phyloP scores from a whole-genome alignment of 1,140 invertebrate genomes.

The Zaprionus ornatus region DNA sequence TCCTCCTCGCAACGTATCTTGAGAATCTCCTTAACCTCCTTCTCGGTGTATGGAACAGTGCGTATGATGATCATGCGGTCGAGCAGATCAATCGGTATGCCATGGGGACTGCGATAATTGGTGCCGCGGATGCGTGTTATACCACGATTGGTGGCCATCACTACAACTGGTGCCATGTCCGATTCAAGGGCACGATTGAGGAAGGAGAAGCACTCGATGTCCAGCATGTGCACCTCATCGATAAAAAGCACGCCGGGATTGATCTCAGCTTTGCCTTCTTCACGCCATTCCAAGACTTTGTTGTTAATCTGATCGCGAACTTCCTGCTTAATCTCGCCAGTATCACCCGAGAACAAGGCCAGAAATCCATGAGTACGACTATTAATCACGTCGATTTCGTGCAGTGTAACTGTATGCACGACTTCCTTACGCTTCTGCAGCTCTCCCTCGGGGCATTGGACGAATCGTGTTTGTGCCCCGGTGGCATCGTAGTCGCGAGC shows the following conservation, averaged over 20 bases:
- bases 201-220: constrained; percentile 99
- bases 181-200: constrained; percentile 98
- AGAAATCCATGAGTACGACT: constrained; percentile 98
- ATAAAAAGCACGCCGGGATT: constrained; percentile 97
- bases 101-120: constrained; percentile 96
- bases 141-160: constrained; percentile 99
- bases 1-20: constrained; percentile 98
- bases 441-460: constrained; percentile 99
- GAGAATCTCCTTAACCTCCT: constrained; percentile 96
- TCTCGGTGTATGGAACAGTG: constrained; percentile 94
- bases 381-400: constrained; percentile 99
- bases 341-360: constrained; percentile 98
- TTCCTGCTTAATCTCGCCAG: constrained; percentile 99
- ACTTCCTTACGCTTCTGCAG: constrained; percentile 99
- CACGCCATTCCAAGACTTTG: constrained; percentile 99
- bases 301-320: constrained; percentile 99
- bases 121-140: constrained; percentile 98
- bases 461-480: constrained; percentile 95
- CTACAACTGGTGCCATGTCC: constrained; percentile 98
- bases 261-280: constrained; percentile 99
- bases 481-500: constrained; percentile 99
- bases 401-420: constrained; percentile 98
- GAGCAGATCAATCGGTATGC: constrained; percentile 96
- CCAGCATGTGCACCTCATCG: constrained; percentile 98
- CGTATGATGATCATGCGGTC: constrained; percentile 98